phyloP scores from a whole-genome alignment of 2,797 vertebrate species.

The Spizella passerina region DNA sequence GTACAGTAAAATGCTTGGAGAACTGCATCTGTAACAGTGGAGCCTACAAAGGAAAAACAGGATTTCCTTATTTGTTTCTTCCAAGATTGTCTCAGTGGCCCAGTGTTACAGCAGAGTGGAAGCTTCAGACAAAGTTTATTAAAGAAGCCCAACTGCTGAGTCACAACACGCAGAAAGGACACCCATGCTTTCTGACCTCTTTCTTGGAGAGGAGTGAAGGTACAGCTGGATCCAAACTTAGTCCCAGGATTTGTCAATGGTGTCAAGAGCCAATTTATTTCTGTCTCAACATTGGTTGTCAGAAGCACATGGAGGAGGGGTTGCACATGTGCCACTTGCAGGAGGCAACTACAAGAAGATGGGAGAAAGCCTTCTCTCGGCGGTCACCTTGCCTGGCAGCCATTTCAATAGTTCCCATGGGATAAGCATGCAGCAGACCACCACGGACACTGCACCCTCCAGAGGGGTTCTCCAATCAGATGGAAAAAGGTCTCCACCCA shows the following conservation, averaged over 20 bases:
- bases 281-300: no score
- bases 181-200: background rate
- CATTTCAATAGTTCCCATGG: background rate
- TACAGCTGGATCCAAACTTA: accelerated
- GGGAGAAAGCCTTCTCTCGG: no score
- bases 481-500: background rate
- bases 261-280: background rate
- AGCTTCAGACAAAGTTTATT: background rate
- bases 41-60: background rate
- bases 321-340: background rate
- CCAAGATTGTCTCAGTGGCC: background rate
- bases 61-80: background rate
- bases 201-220: background rate
- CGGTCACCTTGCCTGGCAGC: no score
- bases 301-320: background rate
- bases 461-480: background rate
- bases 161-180: background rate
- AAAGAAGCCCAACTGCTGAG: background rate
- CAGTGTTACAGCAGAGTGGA: no score
- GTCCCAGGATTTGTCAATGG: background rate
- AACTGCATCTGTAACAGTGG: background rate
- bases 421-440: background rate
- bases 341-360: background rate
- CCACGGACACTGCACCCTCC: accelerated
- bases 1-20: background rate